Evolutionary conservation across 2,113 vertebrate genomes (phyloP).

Genomic region (Anguilla japonica): DNA sequence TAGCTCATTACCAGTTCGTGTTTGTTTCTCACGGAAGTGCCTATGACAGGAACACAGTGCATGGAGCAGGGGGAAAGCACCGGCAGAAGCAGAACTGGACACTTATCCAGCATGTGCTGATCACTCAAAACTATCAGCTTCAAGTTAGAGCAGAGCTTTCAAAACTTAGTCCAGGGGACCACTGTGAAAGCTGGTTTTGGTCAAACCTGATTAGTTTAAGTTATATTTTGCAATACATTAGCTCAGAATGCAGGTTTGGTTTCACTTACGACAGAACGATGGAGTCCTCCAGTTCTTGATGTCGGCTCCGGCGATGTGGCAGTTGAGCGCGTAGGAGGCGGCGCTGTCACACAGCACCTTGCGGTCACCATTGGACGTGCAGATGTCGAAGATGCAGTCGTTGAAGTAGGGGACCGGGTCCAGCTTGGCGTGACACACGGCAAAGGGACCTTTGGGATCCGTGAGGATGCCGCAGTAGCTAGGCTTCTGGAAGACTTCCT

Average conservation of each 20-base stretch:
- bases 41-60: too few species aligned
- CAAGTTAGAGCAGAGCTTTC: too few species aligned
- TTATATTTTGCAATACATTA: not conserved
- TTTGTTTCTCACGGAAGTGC: too few species aligned
- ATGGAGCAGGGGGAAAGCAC: too few species aligned
- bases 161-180: too few species aligned
- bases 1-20: too few species aligned
- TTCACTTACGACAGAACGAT: conserved; percentile 41
- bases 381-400: conserved; percentile 42
- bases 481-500: conserved; percentile 35
- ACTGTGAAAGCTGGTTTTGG: too few species aligned
- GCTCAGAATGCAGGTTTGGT: too few species aligned
- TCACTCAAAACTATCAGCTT: too few species aligned
- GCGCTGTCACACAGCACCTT: conserved; percentile 23
- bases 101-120: too few species aligned
- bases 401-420: conserved; percentile 35
- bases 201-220: not conserved
- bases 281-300: conserved; percentile 41
- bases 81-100: too few species aligned
- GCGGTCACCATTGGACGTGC: conserved; percentile 16
- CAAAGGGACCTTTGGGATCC: conserved; percentile 22
- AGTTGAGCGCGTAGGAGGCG: conserved; percentile 34
- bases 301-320: conserved; percentile 23
- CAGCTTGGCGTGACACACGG: conserved; percentile 20
- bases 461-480: conserved; percentile 38